Evolutionary conservation across 1,140 invertebrate species (phyloP), one percentile per base, ranked within the genome.

Genomic region (Zaprionus capensis): DNA sequence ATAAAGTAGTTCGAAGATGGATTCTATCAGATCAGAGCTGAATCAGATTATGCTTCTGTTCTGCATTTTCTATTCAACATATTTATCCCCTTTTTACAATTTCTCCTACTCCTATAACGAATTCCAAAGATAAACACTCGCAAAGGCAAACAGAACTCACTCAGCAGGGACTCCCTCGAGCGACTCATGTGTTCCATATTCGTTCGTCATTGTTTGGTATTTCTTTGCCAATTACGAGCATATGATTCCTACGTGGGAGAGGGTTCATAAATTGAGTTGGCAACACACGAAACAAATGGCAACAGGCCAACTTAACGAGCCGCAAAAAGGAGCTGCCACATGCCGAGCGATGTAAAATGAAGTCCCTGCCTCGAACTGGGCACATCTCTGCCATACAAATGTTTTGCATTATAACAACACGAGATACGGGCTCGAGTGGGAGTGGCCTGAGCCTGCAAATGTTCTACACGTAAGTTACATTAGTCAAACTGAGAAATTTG

Each of bases 391-490:
- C 44, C 46, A 71, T 88, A 87, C 83, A 87, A 87, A 88, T 87
- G 83, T 72, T 83, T 81, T 84, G 81, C 85, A 87, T 87, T 87
- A 87, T 88, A 73, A 86, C 77, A 62, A 79, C 70, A 72, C 41
- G 51, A 53, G 41, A 17, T 17, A 28, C 49, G 9, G 26, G 20
- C 34, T 7, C 12, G 11, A 36, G 46, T 11, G 53, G 51, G 55
- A 38, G 28, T 1, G 22, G 53, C 44, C 51, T 15, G 68, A 65
- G 55, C 31, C 55, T 36, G 49, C 62, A 63, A 63, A 73, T 77
- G 57, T 68, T 66, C 49, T 83, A 87, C 84, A 87, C 84, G 84
- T 87, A 90, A 87, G 63, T 73, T 79, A 79, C 84, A 87, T 87
- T 90, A 87, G 84, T 88, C 84, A 87, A 76, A 81, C 84, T 58